Evolutionary conservation across 2,113 vertebrate genomes (phyloP), one percentile per base, ranked within the genome.

Genomic region (Grallaria varia): DNA sequence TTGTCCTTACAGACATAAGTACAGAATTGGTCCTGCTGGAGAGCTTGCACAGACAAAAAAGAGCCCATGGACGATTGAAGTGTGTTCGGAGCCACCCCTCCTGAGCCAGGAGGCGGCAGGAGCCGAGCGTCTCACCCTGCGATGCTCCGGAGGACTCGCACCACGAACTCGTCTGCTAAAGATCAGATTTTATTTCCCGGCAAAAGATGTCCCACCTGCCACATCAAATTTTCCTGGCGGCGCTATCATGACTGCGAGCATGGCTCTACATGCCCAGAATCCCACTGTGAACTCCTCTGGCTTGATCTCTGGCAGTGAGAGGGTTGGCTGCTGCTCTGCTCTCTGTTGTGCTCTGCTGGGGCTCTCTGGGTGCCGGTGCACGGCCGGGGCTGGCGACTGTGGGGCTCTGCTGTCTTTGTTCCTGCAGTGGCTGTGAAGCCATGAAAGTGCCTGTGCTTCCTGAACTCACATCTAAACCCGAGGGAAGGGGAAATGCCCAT

Each of bases 381-480:
- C 6, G 39, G 18, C 27, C 37, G 2, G 8, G 33, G 56, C 73
- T 12, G 72, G 73, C 12, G 33, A 21, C 28, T 37, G 28, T 4
- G 30, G 45, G 20, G 16, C 42, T 47, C 7, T 47, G 47, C 58
- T 23, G 25, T 67, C 62, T 42, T 19, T 27, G 8, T 9, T 67
- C n/a, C 31, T 62, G 72, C 64, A 23, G 3, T 0, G 1, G 50
- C 64, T 10, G 13, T 2, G n/a, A 8, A 33, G 66, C 44, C 28
- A 4, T 3, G 8, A 27, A 47, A 37, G 60, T 17, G 28, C 30
- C 23, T 22, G 4, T 23, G 42, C 58, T 28, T 12, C 72, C 63
- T 1, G 1, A 11, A 18, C 2, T 2, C 33, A 9, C 45, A 12
- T 28, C 63, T 6, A 3, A 79, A 12, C 62, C 37, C 3, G 56